Percentiles rank a stretch among this genome's conserved stretches.
Conservation (phyloP, 2,113 vertebrate genomes). For the Muntiacus reevesi region DNA sequence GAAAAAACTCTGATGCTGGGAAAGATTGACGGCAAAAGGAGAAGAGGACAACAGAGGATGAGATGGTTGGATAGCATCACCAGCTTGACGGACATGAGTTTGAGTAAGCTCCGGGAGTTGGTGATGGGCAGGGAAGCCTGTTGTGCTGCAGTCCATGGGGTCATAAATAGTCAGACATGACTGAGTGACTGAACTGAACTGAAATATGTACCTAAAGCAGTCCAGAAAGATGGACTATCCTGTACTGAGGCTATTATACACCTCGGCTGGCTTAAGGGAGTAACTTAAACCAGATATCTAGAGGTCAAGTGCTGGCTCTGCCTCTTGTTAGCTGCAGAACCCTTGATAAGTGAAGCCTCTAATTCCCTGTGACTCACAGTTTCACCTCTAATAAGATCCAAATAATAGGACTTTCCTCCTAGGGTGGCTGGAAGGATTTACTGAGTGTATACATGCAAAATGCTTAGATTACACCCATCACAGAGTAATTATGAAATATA, state of each 20-base stretch:
- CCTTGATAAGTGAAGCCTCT: neutral
- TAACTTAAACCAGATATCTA: neutral
- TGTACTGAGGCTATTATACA: rapidly evolving
- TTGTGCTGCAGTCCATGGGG: no score
- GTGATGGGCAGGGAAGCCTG: no score
- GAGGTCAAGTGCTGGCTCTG: neutral
- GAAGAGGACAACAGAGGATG: no score
- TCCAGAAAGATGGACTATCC: no score
- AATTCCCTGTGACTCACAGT: neutral
- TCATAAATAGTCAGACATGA: no score
- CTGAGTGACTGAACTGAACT: no score
- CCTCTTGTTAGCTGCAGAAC: neutral
- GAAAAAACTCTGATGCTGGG: no score
- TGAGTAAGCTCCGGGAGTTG: no score
- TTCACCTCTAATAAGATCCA: neutral
- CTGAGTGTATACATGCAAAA: neutral
- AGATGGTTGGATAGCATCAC: no score
- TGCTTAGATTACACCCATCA: neutral
- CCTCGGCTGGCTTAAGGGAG: neutral
- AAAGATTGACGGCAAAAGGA: no score
- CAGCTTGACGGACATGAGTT: no score
- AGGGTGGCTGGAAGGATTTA: neutral
- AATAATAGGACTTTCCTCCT: neutral
- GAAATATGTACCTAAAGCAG: neutral
- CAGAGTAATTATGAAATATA: neutral